Percentiles rank a stretch among this genome's conserved stretches.
Evolutionary conservation across 2,888 invertebrate genomes (phyloP).

Genomic region (Hipparchia sbordonii): DNA sequence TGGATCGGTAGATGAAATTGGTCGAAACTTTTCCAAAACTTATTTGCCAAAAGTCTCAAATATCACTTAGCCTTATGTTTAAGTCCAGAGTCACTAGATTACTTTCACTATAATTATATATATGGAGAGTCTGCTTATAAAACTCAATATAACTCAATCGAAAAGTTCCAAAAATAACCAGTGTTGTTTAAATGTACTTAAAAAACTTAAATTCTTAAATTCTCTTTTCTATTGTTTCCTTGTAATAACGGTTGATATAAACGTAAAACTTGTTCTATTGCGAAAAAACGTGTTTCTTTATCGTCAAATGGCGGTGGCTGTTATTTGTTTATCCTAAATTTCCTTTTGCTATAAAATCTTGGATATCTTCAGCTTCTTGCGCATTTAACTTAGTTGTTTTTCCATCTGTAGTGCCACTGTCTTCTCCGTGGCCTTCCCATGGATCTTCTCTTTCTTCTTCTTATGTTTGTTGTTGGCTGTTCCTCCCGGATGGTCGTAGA

Average conservation of each 20-base stretch:
- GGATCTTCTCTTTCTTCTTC: constrained; percentile 60
- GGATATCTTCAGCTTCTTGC: constrained; percentile 69
- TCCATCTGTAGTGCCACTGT: constrained; percentile 67
- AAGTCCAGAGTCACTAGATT: constrained; percentile 80
- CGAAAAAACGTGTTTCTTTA: constrained; percentile 84
- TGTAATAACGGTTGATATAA: constrained; percentile 84
- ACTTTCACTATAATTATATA: constrained; percentile 73
- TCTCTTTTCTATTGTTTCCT: constrained; percentile 82
- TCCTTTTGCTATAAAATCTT: constrained; percentile 77
- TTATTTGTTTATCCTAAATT: constrained; percentile 73
- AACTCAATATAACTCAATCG: constrained; percentile 76
- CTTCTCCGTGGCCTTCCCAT: constrained; percentile 64
- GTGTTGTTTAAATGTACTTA: constrained; percentile 82
- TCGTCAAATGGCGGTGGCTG: constrained; percentile 80
- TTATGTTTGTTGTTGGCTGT: constrained; percentile 59
- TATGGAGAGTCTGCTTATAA: constrained; percentile 81
- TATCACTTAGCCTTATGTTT: constrained; percentile 78
- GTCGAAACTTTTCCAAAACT: constrained; percentile 76
- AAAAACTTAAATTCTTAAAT: constrained; percentile 79
- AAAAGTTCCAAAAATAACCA: constrained; percentile 83
- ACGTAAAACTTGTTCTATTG: constrained; percentile 84
- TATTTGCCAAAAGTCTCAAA: constrained; percentile 74
- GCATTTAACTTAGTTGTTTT: constrained; percentile 75
- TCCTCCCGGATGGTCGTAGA: constrained; percentile 77
- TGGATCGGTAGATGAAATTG: constrained; percentile 76